phyloP scores from a whole-genome alignment of 2,888 invertebrate genomes.

The Cheilosia variabilis region DNA sequence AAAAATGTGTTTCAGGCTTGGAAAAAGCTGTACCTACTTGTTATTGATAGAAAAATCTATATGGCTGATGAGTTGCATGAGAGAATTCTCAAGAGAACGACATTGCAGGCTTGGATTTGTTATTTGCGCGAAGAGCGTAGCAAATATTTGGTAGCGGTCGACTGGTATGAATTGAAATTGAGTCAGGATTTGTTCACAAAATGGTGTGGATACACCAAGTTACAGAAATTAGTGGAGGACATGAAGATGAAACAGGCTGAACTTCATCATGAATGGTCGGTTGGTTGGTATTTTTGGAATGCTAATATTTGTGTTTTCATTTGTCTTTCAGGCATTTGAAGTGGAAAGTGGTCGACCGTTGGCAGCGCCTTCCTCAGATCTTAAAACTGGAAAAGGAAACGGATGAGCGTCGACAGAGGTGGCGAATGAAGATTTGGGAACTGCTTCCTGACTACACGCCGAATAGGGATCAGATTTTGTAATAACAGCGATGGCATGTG shows the following conservation, averaged over 20 bases:
- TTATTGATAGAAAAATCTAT: slow-evolving; percentile 85
- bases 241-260: slow-evolving; percentile 83
- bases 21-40: slow-evolving; percentile 85
- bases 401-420: slow-evolving; percentile 87
- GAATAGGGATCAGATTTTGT: slow-evolving; percentile 74
- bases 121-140: slow-evolving; percentile 80
- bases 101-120: slow-evolving; percentile 84
- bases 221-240: slow-evolving; percentile 84
- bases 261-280: slow-evolving; percentile 83
- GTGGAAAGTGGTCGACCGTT: slow-evolving; percentile 85
- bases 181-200: slow-evolving; percentile 84
- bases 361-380: slow-evolving; percentile 88
- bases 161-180: slow-evolving; percentile 88
- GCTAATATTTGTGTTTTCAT: neutral
- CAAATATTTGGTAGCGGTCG: slow-evolving; percentile 89
- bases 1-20: slow-evolving; percentile 85
- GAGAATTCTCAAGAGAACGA: slow-evolving; percentile 84
- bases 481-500: neutral
- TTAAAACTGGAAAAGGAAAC: slow-evolving; percentile 87
- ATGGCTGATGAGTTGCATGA: slow-evolving; percentile 86
- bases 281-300: neutral
- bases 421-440: slow-evolving; percentile 89
- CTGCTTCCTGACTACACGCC: slow-evolving; percentile 89
- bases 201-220: slow-evolving; percentile 84
- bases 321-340: slow-evolving; percentile 81